These are phyloP conservation scores for Noturus placidus DNA, from an alignment of 2,113 vertebrate genomes.

Conservation along the genomic window DNA sequence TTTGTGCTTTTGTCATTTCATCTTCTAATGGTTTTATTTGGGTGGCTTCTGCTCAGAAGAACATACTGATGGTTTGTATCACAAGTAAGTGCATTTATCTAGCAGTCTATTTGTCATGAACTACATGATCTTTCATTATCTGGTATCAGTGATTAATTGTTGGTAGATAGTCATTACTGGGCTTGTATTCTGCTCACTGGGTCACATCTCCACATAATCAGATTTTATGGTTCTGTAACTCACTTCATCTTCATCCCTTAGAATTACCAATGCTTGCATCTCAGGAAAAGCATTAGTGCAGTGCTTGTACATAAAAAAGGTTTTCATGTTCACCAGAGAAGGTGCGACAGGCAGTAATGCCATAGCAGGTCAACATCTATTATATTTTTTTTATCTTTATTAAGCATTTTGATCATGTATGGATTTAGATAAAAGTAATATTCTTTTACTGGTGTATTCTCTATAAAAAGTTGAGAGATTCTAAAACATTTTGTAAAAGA, in stretches of 20 bases:
- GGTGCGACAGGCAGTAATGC: too few species aligned
- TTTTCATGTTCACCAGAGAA: too few species aligned
- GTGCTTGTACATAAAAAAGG: neutral
- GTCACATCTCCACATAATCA: neutral
- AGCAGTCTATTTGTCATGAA: neutral
- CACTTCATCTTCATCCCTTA: neutral
- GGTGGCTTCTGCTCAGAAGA: neutral
- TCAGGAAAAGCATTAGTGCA: neutral
- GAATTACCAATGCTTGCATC: slow-evolving; percentile 21
- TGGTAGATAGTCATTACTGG: neutral
- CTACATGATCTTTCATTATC: neutral
- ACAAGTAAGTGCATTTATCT: neutral
- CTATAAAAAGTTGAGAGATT: neutral
- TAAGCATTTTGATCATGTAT: neutral
- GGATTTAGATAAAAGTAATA: neutral
- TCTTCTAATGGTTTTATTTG: neutral
- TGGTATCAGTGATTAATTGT: neutral
- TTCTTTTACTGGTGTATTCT: neutral
- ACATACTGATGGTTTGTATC: neutral
- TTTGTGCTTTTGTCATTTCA: slow-evolving; percentile 3
- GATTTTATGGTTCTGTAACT: neutral
- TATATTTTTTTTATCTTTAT: too few species aligned
- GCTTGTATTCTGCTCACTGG: neutral
- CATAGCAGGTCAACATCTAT: too few species aligned
- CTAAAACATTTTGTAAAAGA: neutral